Conservation (phyloP, 2,888 invertebrate species). For the Eledona agricola region DNA sequence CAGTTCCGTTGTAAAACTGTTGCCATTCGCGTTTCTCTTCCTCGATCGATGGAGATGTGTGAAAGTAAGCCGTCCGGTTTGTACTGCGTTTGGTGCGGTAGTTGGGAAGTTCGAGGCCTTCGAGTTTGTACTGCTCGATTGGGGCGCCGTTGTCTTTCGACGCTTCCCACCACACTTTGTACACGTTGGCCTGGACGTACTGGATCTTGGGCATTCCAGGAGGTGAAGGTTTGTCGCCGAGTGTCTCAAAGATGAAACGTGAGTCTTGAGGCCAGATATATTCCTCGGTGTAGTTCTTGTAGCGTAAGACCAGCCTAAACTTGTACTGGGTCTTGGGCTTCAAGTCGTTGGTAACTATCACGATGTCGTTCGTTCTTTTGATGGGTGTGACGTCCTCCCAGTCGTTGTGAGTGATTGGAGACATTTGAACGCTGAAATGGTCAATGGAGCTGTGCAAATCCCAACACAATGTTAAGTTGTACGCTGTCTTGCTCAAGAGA, state of each 20-base stretch:
- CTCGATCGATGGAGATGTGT: slow-evolving; percentile 65
- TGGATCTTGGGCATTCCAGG: slow-evolving; percentile 82
- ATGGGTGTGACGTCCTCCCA: slow-evolving; percentile 59
- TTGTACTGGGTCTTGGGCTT: slow-evolving; percentile 81
- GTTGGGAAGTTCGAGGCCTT: slow-evolving; percentile 66
- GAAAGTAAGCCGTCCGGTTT: slow-evolving; percentile 56
- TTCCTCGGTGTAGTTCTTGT: slow-evolving; percentile 67
- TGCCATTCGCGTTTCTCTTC: slow-evolving; percentile 70
- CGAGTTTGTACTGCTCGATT: slow-evolving; percentile 78
- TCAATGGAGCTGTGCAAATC: slow-evolving; percentile 66
- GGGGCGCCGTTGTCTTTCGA: slow-evolving; percentile 80
- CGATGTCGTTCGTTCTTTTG: slow-evolving; percentile 49
- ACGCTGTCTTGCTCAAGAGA: slow-evolving; percentile 67
- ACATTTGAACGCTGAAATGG: slow-evolving; percentile 64
- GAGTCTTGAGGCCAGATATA: slow-evolving; percentile 79
- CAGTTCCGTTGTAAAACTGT: slow-evolving; percentile 80
- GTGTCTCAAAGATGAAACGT: slow-evolving; percentile 78
- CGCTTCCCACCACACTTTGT: slow-evolving; percentile 83
- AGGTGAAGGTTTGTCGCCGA: slow-evolving; percentile 81
- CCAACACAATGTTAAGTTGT: slow-evolving; percentile 76
- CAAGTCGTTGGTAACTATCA: slow-evolving; percentile 62
- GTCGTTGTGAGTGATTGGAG: slow-evolving; percentile 62
- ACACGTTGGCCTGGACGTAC: slow-evolving; percentile 75
- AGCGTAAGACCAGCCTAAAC: slow-evolving; percentile 74
- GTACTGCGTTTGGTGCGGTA: slow-evolving; percentile 57